Base-by-base conservation (phyloP, 2,113 vertebrate genomes). In the Centropus bengalensis region DNA sequence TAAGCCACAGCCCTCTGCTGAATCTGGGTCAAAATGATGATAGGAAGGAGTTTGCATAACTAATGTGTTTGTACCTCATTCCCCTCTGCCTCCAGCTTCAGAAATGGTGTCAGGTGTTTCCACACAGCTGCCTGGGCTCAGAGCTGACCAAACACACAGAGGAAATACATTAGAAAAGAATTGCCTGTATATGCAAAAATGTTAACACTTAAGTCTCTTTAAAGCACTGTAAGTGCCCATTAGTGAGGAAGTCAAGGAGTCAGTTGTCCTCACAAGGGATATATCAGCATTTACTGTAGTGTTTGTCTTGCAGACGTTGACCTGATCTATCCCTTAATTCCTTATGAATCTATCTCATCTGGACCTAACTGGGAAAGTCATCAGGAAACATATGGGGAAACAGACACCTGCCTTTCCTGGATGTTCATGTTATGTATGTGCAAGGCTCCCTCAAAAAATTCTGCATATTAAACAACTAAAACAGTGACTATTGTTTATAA, bases 221-320 rank as follows among this genome's bases (percentile, higher is more conserved):
- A 86, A 93, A 93, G 68, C 11, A 8, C 27, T 69, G 12, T 82
- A 90, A 96, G 70, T 85, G 88, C 27, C 83, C 77, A 87, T 96
- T 96, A 96, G 77, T n/a, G 69, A 96, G 95, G 87, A 94, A 95
- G 77, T 59, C 52, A 91, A 89, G 86, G 95, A 92, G 68, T 88
- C 89, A 20, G 32, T 67, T 91, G 54, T 86, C 88, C 91, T 86
- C 68, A 21, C 49, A 68, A 90, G 88, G n/a, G 24, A 58, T 26
- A 22, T n/a, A 55, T 73, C 71, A 79, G 30, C 62, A 51, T 56
- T 86, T n/a, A 21, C 30, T 70, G 38, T 8, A 54, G 33, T 74
- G 42, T 36, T 58, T 79, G 56, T 64, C 22, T 59, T 67, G 82
- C 56, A 88, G 60, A 45, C 27, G 18, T 44, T 71, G 45, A 74